Evolutionary conservation across 1,140 invertebrate species (phyloP).

Genomic region (Anoplolepis gracilipes): DNA sequence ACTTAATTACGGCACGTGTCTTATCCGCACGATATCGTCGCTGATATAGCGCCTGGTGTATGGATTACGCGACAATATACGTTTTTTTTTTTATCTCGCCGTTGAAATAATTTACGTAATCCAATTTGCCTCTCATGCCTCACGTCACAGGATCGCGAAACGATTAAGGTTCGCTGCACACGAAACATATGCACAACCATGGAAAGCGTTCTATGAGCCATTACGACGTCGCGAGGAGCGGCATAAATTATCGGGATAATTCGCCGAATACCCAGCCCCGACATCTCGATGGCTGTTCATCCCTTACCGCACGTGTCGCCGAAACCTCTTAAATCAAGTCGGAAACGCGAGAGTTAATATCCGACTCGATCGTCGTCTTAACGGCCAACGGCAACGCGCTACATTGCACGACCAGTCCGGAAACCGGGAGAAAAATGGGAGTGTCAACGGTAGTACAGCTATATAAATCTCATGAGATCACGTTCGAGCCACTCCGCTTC

Average conservation of each 20-base stretch:
- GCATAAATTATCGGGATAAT: conserved; percentile 3
- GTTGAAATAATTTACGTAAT: background rate
- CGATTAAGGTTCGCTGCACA: background rate
- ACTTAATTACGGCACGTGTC: background rate
- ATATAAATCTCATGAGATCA: conserved; percentile 7
- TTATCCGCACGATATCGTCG: background rate
- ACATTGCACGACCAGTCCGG: background rate
- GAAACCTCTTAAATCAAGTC: background rate
- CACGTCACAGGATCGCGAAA: background rate
- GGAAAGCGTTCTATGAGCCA: background rate
- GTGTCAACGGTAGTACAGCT: background rate
- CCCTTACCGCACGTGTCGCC: background rate
- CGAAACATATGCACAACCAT: background rate
- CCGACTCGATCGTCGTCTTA: conserved; percentile 17
- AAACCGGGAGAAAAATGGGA: background rate
- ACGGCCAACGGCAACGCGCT: background rate
- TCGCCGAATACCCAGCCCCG: background rate
- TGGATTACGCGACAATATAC: background rate
- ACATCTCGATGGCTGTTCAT: background rate
- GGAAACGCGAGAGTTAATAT: conserved; percentile 19
- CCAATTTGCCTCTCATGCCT: background rate
- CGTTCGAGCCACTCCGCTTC: background rate
- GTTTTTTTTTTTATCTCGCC: background rate
- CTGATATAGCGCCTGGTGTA: background rate
- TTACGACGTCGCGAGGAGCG: background rate